A percentile compares a stretch with the other conserved stretches of the same genome.
phyloP scores from a whole-genome alignment of 2,888 invertebrate genomes.

The Drosophila nigritarsus region DNA sequence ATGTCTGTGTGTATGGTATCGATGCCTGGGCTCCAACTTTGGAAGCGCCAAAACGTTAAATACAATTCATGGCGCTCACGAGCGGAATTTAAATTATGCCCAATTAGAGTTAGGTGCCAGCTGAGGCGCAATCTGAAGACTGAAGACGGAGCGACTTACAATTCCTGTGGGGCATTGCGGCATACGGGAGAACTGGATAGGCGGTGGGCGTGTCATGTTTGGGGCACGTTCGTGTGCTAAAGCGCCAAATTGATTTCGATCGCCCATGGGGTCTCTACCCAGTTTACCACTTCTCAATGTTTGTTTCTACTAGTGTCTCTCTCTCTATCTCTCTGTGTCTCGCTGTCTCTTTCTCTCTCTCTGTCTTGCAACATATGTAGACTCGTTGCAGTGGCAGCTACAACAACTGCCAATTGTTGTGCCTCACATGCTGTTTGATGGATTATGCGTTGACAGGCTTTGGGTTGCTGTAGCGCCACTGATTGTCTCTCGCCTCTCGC shows the following conservation, averaged over 20 bases:
- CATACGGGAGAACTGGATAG: conserved; percentile 8
- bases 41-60: conserved; percentile 81
- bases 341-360: background rate
- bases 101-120: conserved; percentile 82
- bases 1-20: conserved; percentile 5
- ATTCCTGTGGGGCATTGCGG: conserved; percentile 68
- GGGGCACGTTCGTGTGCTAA: conserved; percentile 76
- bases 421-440: conserved; percentile 74
- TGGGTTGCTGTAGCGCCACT: conserved; percentile 66
- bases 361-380: conserved; percentile 18
- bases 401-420: conserved; percentile 34
- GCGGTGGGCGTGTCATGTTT: conserved; percentile 70
- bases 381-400: conserved; percentile 18
- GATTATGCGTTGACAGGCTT: conserved; percentile 83
- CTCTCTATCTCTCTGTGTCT: background rate
- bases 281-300: conserved; percentile 34
- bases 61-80: conserved; percentile 83
- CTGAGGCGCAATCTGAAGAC: conserved; percentile 29
- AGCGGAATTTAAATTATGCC: conserved; percentile 84
- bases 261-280: conserved; percentile 68
- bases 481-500: conserved; percentile 70
- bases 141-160: conserved; percentile 26
- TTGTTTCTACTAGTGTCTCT: conserved; percentile 45
- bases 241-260: conserved; percentile 81
- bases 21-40: conserved; percentile 62